A percentile compares a stretch with the other conserved stretches of the same genome.
phyloP scores from a whole-genome alignment of 2,797 vertebrate genomes.

The Cottoperca gobio region DNA sequence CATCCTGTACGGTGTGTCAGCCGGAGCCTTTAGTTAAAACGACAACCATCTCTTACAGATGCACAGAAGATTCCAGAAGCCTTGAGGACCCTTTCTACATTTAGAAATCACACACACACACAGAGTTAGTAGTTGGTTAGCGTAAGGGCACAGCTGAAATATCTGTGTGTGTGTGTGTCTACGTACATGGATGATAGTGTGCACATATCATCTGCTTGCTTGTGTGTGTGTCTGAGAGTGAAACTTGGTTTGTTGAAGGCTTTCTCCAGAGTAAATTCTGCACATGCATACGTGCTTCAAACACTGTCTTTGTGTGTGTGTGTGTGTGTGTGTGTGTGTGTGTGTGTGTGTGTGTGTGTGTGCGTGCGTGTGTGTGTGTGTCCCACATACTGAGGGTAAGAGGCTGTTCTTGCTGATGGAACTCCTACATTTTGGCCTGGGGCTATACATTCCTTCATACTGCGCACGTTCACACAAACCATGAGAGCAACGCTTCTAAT shows the following conservation, averaged over 20 bases:
- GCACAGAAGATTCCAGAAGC: constrained; percentile 15
- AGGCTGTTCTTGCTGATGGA: constrained; percentile 50
- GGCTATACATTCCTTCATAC: constrained; percentile 67
- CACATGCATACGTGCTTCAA: constrained; percentile 21
- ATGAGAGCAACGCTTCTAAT: constrained; percentile 36
- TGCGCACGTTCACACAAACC: neutral
- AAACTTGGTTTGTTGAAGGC: constrained; percentile 34
- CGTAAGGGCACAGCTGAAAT: constrained; percentile 7
- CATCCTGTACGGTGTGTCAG: constrained; percentile 39
- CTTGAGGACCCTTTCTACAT: constrained; percentile 52
- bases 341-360: too few relatives aligned
- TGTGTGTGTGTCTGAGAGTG: constrained; percentile 16
- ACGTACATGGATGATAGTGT: neutral
- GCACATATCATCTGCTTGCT: constrained; percentile 12
- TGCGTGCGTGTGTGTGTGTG: constrained; percentile 31
- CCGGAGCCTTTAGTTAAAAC: constrained; percentile 35
- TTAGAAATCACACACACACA: constrained; percentile 51
- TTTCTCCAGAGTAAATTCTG: constrained; percentile 40
- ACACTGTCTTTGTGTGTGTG: constrained; percentile 12
- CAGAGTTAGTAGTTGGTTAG: neutral
- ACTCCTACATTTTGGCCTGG: constrained; percentile 53
- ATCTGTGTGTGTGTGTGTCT: constrained; percentile 25
- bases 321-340: too few relatives aligned
- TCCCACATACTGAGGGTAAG: constrained; percentile 52
- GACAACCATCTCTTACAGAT: neutral